These are phyloP conservation scores for Dipodomys spectabilis DNA, from an alignment of 2,113 vertebrate species.

Conservation along the genomic window DNA sequence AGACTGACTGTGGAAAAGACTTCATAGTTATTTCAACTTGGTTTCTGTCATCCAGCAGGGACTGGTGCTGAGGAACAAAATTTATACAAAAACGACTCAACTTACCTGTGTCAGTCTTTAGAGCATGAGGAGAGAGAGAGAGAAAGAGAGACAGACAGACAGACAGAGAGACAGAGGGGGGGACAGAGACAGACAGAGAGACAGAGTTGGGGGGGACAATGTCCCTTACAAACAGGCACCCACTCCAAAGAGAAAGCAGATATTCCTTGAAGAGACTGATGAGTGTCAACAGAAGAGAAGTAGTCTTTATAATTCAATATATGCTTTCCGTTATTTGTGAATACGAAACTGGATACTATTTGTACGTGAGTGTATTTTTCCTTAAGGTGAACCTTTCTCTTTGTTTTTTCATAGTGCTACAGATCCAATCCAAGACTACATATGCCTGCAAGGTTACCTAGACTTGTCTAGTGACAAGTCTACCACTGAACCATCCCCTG, in stretches of 20 bases:
- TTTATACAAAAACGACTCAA: background rate
- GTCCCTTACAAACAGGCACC: background rate
- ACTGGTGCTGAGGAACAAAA: constrained; percentile 34
- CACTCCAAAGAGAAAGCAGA: background rate
- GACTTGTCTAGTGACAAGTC: background rate
- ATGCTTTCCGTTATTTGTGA: background rate
- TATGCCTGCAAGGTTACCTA: too few relatives aligned
- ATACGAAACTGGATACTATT: background rate
- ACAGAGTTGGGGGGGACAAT: too few relatives aligned
- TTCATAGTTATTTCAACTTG: constrained; percentile 75
- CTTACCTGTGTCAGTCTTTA: background rate
- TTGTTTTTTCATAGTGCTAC: background rate
- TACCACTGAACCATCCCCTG: background rate
- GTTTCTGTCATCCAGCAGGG: constrained; percentile 70
- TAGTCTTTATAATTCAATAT: background rate
- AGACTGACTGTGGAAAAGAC: constrained; percentile 83
- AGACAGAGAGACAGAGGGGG: too few relatives aligned
- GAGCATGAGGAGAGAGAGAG: background rate
- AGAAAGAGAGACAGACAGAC: too few relatives aligned
- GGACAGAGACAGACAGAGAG: too few relatives aligned
- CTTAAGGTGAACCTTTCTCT: background rate
- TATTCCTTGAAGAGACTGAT: accelerated
- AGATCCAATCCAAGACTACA: too few relatives aligned
- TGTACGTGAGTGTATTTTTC: background rate
- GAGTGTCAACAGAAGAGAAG: background rate